phyloP scores from a whole-genome alignment of 35 echinoderm and acorn worm species.

The Anneissia japonica region DNA sequence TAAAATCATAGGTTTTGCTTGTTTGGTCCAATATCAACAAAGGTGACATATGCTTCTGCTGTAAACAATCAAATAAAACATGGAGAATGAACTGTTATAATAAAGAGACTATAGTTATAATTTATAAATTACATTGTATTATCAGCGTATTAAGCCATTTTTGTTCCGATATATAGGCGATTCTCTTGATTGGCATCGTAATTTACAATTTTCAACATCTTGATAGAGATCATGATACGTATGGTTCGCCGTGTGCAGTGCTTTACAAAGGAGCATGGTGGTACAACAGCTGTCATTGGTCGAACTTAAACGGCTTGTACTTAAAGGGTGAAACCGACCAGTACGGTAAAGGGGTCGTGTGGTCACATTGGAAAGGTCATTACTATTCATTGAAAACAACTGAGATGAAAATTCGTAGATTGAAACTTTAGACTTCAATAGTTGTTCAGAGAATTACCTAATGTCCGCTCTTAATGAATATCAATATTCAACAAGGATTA shows the following conservation, averaged over 20 bases:
- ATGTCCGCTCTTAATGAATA: too few species aligned
- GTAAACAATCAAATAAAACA: too few species aligned
- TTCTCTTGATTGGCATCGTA: slow-evolving; percentile 54
- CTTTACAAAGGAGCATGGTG: slow-evolving; percentile 72
- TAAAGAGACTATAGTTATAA: too few species aligned
- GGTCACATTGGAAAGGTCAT: slow-evolving; percentile 49
- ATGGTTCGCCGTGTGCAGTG: slow-evolving; percentile 58
- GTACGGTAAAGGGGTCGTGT: slow-evolving; percentile 64
- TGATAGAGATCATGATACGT: slow-evolving; percentile 69
- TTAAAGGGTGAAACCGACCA: slow-evolving; percentile 21
- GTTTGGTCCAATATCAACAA: too few species aligned
- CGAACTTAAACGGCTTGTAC: slow-evolving; percentile 76
- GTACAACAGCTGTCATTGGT: slow-evolving; percentile 57
- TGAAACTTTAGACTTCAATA: too few species aligned
- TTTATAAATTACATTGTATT: too few species aligned
- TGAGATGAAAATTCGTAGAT: slow-evolving; percentile 89
- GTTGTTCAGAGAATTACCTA: too few species aligned
- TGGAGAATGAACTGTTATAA: too few species aligned
- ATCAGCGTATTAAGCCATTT: too few species aligned
- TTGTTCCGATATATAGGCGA: slow-evolving; percentile 45
- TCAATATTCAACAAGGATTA: too few species aligned
- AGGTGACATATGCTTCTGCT: too few species aligned
- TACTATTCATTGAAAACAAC: slow-evolving; percentile 44
- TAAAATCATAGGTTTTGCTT: too few species aligned
- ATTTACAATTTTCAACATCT: slow-evolving; percentile 59